Conservation (phyloP, 2,113 vertebrate species). For the Globicephala melas region DNA sequence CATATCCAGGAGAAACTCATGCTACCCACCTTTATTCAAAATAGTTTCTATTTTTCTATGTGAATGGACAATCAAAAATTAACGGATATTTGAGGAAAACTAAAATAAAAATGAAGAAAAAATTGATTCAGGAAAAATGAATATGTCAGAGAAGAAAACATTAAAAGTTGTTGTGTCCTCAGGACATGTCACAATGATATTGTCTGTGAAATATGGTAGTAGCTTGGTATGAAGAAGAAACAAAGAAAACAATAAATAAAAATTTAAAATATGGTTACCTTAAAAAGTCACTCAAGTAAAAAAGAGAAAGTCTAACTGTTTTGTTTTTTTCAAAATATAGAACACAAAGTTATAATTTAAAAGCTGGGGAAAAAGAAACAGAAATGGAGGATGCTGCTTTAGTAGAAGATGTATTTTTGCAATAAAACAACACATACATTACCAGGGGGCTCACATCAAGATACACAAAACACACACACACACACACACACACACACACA, state of each 20-base stretch:
- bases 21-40: accelerated
- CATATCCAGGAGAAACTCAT: background rate
- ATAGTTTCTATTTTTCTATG: background rate
- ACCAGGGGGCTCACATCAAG: background rate
- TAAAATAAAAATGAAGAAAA: background rate
- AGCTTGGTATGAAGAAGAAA: background rate
- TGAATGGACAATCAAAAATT: background rate
- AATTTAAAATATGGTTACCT: background rate
- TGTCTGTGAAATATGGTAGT: background rate
- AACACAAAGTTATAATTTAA: background rate
- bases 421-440: background rate
- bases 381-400: background rate
- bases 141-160: background rate
- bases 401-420: background rate
- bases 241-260: background rate
- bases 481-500: background rate
- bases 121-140: background rate
- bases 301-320: background rate
- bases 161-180: background rate
- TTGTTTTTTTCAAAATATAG: background rate
- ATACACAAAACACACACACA: background rate
- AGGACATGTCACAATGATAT: background rate
- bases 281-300: background rate
- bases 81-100: background rate
- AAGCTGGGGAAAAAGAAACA: background rate